Evolutionary conservation across 2,888 invertebrate species (phyloP).

Genomic region (Eristalis intricaria): DNA sequence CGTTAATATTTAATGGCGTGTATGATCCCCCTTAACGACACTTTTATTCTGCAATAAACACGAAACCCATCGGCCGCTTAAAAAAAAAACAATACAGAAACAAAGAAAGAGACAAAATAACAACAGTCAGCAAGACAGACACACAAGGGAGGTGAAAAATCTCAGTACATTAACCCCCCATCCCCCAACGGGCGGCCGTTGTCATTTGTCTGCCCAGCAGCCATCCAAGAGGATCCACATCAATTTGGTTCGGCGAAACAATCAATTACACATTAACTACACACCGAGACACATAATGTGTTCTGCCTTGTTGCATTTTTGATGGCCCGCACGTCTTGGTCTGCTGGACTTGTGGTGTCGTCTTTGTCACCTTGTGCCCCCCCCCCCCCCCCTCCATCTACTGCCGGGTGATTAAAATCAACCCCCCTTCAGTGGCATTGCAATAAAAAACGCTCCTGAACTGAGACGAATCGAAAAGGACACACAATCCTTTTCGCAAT

Average conservation of each 20-base stretch:
- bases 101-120: not conserved
- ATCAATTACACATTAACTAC: slow-evolving; percentile 61
- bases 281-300: slow-evolving; percentile 49
- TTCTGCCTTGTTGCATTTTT: slow-evolving; percentile 64
- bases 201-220: slow-evolving; percentile 41
- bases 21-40: slow-evolving; percentile 57
- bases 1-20: slow-evolving; percentile 61
- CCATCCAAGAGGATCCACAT: slow-evolving; percentile 16
- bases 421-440: not conserved
- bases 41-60: slow-evolving; percentile 65
- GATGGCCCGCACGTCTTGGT: slow-evolving; percentile 23
- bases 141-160: slow-evolving; percentile 6
- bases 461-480: not conserved
- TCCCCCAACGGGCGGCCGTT: slow-evolving; percentile 17
- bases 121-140: not conserved
- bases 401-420: slow-evolving; percentile 63
- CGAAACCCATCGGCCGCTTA: slow-evolving; percentile 35
- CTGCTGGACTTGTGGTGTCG: not conserved
- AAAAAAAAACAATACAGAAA: not conserved
- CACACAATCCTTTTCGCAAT: slow-evolving; percentile 55
- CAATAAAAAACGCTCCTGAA: slow-evolving; percentile 18
- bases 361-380: not conserved
- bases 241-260: slow-evolving; percentile 47
- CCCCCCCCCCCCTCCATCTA: slow-evolving; percentile 31
- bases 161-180: slow-evolving; percentile 58